phyloP scores from a whole-genome alignment of 2,888 invertebrate genomes.

The Lypha dubia region DNA sequence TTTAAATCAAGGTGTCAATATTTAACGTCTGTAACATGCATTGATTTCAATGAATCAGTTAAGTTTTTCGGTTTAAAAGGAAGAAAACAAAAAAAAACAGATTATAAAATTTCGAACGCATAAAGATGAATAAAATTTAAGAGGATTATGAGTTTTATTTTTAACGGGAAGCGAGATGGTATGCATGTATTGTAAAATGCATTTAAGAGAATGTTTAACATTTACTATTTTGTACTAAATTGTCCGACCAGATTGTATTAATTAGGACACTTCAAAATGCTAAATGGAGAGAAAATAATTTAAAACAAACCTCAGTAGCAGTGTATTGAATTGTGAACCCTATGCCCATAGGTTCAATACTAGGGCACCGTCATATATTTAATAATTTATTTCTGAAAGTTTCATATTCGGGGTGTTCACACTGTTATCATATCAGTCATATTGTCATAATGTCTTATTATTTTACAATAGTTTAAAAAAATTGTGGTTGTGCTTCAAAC shows the following conservation, averaged over 20 bases:
- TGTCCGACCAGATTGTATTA: not conserved
- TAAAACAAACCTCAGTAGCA: no score
- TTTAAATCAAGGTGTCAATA: constrained; percentile 64
- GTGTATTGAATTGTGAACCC: no score
- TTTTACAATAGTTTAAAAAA: no score
- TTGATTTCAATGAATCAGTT: constrained; percentile 14
- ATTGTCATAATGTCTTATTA: no score
- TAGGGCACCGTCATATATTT: no score
- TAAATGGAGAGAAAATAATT: not conserved
- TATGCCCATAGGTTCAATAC: no score
- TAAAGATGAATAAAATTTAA: constrained; percentile 12
- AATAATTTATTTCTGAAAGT: no score
- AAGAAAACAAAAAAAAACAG: constrained; percentile 15
- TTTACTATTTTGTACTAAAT: not conserved
- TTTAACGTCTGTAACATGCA: not conserved
- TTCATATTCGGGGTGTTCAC: no score
- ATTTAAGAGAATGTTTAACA: not conserved
- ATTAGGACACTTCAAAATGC: not conserved
- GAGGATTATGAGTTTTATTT: constrained; percentile 32
- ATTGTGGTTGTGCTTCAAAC: no score
- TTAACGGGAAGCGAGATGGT: not conserved
- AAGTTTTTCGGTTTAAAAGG: constrained; percentile 13
- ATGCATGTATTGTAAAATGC: constrained; percentile 11
- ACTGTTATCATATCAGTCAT: no score
- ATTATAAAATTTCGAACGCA: not conserved